A percentile compares a stretch with the other conserved stretches of the same genome.
Evolutionary conservation across 2,888 invertebrate genomes (phyloP).

Genomic region (Amiota mariae): DNA sequence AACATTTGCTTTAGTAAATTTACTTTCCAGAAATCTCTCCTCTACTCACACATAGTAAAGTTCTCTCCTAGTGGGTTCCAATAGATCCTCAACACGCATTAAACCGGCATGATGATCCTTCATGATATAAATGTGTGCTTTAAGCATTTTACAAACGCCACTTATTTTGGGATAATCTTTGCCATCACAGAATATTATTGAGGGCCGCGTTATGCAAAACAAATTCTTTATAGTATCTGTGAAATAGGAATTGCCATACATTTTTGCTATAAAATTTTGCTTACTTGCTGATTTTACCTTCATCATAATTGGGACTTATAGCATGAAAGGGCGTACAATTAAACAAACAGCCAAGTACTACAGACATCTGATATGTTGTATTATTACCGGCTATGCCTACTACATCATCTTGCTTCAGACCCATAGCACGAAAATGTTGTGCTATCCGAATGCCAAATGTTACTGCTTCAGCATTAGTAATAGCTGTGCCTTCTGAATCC

Average conservation of each 20-base stretch:
- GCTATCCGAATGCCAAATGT: constrained; percentile 68
- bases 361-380: constrained; percentile 65
- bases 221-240: constrained; percentile 62
- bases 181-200: constrained; percentile 70
- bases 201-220: constrained; percentile 67
- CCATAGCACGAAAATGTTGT: constrained; percentile 61
- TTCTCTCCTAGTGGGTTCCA: constrained; percentile 61
- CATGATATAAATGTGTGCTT: constrained; percentile 60
- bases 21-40: not conserved
- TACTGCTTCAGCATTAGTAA: constrained; percentile 67
- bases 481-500: constrained; percentile 62
- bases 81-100: constrained; percentile 62
- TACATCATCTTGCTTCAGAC: constrained; percentile 67
- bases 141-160: constrained; percentile 59
- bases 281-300: constrained; percentile 45
- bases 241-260: not conserved
- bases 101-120: constrained; percentile 59
- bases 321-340: constrained; percentile 70
- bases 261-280: not conserved
- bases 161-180: constrained; percentile 56
- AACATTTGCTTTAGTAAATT: not conserved
- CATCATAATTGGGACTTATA: constrained; percentile 64
- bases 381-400: constrained; percentile 69
- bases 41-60: constrained; percentile 60
- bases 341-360: constrained; percentile 66